Percentiles rank a stretch among this genome's conserved stretches.
These are phyloP conservation scores for Gortyna flavago DNA, from an alignment of 2,888 invertebrate genomes.

Conservation along the genomic window DNA sequence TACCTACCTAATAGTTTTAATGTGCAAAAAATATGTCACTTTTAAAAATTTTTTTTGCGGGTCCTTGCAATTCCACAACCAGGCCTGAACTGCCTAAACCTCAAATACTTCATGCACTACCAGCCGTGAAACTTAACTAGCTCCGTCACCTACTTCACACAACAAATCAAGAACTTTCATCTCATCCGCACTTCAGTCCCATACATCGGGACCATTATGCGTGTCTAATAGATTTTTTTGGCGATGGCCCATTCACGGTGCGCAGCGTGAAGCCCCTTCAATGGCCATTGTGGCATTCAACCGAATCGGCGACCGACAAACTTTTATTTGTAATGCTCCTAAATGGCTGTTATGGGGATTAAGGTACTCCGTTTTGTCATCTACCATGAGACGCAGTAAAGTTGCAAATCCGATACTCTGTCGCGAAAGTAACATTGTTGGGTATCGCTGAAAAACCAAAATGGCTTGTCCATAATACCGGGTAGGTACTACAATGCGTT, in stretches of 20 bases:
- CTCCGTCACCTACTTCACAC: conserved; percentile 69
- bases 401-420: conserved; percentile 74
- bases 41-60: too few relatives aligned
- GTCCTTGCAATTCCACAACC: neutral
- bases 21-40: neutral
- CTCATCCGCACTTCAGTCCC: conserved; percentile 75
- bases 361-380: conserved; percentile 86
- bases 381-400: conserved; percentile 74
- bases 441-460: conserved; percentile 67
- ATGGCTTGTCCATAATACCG: conserved; percentile 74
- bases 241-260: conserved; percentile 85
- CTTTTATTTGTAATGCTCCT: conserved; percentile 89
- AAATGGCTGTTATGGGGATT: conserved; percentile 89
- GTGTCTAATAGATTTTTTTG: conserved; percentile 89
- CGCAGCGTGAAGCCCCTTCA: conserved; percentile 88
- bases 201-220: conserved; percentile 85
- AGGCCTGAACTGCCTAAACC: neutral
- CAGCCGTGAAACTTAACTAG: conserved; percentile 59
- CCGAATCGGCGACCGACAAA: conserved; percentile 81
- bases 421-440: conserved; percentile 68
- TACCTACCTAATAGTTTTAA: neutral
- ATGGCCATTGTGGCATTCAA: conserved; percentile 86
- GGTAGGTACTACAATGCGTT: conserved; percentile 74
- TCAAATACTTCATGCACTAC: conserved; percentile 32
- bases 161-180: conserved; percentile 79